Evolutionary conservation across 2,888 invertebrate genomes (phyloP).

Genomic region (Laspeyria flexula): DNA sequence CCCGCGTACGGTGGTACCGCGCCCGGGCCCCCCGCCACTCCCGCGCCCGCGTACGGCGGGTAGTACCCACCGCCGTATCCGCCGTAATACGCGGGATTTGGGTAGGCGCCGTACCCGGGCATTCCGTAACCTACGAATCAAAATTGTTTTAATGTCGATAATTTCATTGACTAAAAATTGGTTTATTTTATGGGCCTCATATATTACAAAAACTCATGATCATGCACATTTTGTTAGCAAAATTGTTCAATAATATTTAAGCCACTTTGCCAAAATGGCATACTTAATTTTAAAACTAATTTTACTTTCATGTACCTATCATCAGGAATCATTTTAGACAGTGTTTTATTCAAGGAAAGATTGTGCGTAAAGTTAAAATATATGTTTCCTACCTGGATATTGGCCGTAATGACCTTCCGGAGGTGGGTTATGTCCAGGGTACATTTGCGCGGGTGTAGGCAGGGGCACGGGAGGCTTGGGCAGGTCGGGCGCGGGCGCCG

Average conservation of each 20-base stretch:
- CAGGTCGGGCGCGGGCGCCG: constrained; percentile 47
- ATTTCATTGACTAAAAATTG: background rate
- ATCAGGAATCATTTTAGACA: background rate
- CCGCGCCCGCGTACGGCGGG: constrained; percentile 71
- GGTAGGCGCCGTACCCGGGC: constrained; percentile 72
- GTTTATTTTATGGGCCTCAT: too few species aligned
- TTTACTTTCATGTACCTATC: too few species aligned
- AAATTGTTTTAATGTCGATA: background rate
- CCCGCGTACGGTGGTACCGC: constrained; percentile 50
- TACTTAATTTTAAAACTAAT: too few species aligned
- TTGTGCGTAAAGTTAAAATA: background rate
- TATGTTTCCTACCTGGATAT: constrained; percentile 69
- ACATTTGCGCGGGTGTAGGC: constrained; percentile 50
- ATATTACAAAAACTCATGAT: too few species aligned
- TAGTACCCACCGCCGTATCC: constrained; percentile 84
- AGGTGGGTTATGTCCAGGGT: constrained; percentile 60
- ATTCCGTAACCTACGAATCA: constrained; percentile 68
- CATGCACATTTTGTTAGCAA: too few species aligned
- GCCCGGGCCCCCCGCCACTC: too few species aligned
- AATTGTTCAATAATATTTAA: too few species aligned
- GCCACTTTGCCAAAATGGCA: too few species aligned
- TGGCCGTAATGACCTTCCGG: constrained; percentile 71
- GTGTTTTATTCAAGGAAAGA: background rate
- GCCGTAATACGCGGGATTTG: constrained; percentile 83
- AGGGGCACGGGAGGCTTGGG: constrained; percentile 43